Conservation (phyloP, 2,113 vertebrate species). For the Cyphomyrus discorhynchus region DNA sequence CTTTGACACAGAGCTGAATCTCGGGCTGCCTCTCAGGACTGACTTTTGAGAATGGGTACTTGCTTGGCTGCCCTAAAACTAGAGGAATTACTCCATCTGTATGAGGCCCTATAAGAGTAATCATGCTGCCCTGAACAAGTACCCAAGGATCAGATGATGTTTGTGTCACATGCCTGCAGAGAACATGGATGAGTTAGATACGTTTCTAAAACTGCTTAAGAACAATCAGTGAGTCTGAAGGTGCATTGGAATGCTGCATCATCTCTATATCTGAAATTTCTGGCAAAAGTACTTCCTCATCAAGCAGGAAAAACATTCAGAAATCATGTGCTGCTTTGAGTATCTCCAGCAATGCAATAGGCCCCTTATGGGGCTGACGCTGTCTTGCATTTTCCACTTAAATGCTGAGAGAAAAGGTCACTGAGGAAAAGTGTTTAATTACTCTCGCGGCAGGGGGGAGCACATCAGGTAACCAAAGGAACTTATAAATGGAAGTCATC, state of each 20-base stretch:
- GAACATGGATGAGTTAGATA: neutral
- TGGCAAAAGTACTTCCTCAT: neutral
- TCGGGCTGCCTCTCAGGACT: neutral
- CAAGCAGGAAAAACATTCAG: neutral
- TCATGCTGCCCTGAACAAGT: neutral
- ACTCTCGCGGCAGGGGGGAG: neutral
- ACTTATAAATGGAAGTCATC: neutral
- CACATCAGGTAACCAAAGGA: neutral
- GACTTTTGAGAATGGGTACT: neutral
- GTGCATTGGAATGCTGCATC: neutral
- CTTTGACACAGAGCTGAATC: neutral
- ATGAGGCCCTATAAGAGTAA: neutral
- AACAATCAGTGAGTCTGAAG: neutral
- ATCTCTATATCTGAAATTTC: neutral
- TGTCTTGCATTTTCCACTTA: slow-evolving; percentile 3
- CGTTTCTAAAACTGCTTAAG: neutral
- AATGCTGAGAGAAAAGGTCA: neutral
- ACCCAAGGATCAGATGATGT: neutral
- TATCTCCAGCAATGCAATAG: neutral
- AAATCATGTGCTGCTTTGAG: neutral
- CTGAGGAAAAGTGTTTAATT: slow-evolving; percentile 9
- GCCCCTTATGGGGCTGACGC: neutral
- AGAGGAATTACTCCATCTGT: neutral
- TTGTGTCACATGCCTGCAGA: neutral
- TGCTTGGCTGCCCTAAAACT: neutral